Percentiles rank a stretch among this genome's conserved stretches.
phyloP scores from a whole-genome alignment of 2,797 vertebrate genomes.

The Ataeniobius toweri region DNA sequence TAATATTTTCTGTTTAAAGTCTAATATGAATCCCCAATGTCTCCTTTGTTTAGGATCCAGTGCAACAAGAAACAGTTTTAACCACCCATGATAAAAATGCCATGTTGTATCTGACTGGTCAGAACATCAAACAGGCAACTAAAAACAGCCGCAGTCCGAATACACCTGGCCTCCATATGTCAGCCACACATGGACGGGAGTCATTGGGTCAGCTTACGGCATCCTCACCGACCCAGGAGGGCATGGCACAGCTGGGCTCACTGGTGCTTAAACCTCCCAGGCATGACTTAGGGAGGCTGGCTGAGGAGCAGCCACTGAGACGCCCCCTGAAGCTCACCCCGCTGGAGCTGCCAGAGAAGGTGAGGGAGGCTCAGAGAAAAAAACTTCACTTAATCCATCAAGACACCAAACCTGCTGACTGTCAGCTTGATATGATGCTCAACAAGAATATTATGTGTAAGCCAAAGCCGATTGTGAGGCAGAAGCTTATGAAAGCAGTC shows the following conservation, averaged over 20 bases:
- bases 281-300: slow-evolving; percentile 20
- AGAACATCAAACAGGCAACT: slow-evolving; percentile 70
- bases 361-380: slow-evolving; percentile 79
- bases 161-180: slow-evolving; percentile 71
- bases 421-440: slow-evolving; percentile 41
- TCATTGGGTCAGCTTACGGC: slow-evolving; percentile 45
- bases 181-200: slow-evolving; percentile 51
- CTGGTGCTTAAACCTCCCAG: slow-evolving; percentile 34
- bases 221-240: slow-evolving; percentile 37
- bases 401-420: slow-evolving; percentile 60
- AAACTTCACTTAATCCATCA: slow-evolving; percentile 75
- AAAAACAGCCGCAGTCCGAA: slow-evolving; percentile 72
- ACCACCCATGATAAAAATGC: slow-evolving; percentile 71
- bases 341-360: slow-evolving; percentile 77
- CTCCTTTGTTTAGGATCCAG: slow-evolving; percentile 65
- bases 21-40: slow-evolving; percentile 24
- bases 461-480: slow-evolving; percentile 33
- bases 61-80: slow-evolving; percentile 57
- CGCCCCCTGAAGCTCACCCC: slow-evolving; percentile 81
- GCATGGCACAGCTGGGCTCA: slow-evolving; percentile 43
- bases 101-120: slow-evolving; percentile 67
- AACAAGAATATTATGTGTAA: slow-evolving; percentile 44
- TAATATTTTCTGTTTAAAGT: neutral
- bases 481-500: slow-evolving; percentile 26
- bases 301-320: slow-evolving; percentile 58